Base-by-base conservation (phyloP, 2,797 vertebrate genomes). In the Antennarius maculatus region DNA sequence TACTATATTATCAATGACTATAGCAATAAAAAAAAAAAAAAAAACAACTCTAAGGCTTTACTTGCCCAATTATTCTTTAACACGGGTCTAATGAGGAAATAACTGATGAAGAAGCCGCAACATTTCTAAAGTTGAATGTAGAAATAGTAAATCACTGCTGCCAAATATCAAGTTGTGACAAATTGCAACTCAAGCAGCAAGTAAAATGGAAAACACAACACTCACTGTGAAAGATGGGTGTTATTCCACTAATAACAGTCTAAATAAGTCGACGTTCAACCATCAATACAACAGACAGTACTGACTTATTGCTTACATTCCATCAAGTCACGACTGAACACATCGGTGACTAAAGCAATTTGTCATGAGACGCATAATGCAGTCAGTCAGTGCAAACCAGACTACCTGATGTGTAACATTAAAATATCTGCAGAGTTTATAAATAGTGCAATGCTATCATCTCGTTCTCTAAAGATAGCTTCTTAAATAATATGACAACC, bases 251-350 rank as follows among this genome's bases (percentile, higher is more conserved):
- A 31, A 41, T 42, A 50, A 27, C 2, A 5, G 15, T 50, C 48
- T 41, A 23, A 77, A 60, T 75, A 58, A 66, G 54, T 68, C 14
- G 5, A 43, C 17, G 62, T 74, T 74, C 62, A 53, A 49, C 51
- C 49, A 62, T 75, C 52, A 67, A 10, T 41, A 57, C 5, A 17
- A 47, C 27, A 62, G 52, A 81, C 43, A 37, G 49, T 28, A 8
- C 5, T 43, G 59, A 71, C 61, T 67, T 70, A 57, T 61, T 51
- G 49, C 79, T 79, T 52, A 65, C 69, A 72, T 75, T 74, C 74
- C 57, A 78, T 69, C 28, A 41, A 0, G 37, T 63, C 69, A 75
- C 14, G 7, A 69, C 54, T 64, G 65, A 77, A 54, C 69, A 76
- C 57, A 69, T 14, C 45, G 28, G 51, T 64, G 61, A 64, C 34